Evolutionary conservation across 2,888 invertebrate species (phyloP).

Genomic region (Drosophila monieri): DNA sequence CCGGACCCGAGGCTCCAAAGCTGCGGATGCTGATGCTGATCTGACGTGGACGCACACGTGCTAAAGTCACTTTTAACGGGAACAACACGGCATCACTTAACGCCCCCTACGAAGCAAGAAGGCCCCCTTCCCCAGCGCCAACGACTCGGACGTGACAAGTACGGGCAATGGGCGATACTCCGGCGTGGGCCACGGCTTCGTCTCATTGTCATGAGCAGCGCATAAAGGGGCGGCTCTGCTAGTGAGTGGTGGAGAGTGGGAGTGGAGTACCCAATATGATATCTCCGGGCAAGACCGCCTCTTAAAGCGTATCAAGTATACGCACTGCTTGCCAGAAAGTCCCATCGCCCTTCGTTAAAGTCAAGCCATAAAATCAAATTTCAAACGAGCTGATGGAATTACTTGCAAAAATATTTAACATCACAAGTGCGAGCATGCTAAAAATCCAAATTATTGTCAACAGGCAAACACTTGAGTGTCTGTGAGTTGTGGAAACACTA

Average conservation of each 20-base stretch:
- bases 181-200: conserved; percentile 21
- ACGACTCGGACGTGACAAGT: conserved; percentile 69
- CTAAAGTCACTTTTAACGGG: conserved; percentile 75
- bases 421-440: conserved; percentile 47
- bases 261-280: conserved; percentile 56
- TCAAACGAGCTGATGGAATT: conserved; percentile 37
- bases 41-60: conserved; percentile 67
- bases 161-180: conserved; percentile 51
- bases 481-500: conserved; percentile 14
- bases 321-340: conserved; percentile 37
- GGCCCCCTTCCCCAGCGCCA: conserved; percentile 16
- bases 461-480: conserved; percentile 42
- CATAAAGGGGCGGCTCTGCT: conserved; percentile 52
- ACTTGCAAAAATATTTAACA: conserved; percentile 58
- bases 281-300: conserved; percentile 21
- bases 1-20: conserved; percentile 11
- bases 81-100: conserved; percentile 73
- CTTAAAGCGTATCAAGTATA: conserved; percentile 55
- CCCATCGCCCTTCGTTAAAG: conserved; percentile 26
- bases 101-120: conserved; percentile 41
- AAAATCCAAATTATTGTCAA: conserved; percentile 56
- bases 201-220: conserved; percentile 76
- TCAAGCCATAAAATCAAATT: conserved; percentile 43
- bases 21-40: conserved; percentile 41
- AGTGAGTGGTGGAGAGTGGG: conserved; percentile 10